Conservation (phyloP, 2,113 vertebrate genomes). For the Alexandromys fortis region DNA sequence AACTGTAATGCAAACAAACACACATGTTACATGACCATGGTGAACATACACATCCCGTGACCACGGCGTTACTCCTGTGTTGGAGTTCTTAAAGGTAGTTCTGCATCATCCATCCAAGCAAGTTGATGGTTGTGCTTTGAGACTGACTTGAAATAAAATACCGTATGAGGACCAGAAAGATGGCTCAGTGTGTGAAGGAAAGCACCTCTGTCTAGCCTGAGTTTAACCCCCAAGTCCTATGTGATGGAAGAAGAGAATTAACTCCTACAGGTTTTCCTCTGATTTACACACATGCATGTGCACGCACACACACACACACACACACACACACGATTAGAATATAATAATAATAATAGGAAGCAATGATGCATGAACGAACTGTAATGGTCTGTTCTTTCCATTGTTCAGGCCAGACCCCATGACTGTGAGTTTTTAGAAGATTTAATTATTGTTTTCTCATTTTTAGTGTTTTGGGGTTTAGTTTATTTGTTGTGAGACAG, state of each 20-base stretch:
- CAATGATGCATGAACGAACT: neutral
- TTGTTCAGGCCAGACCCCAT: neutral
- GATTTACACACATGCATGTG: neutral
- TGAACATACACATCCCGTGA: neutral
- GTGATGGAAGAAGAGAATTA: neutral
- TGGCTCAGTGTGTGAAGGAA: neutral
- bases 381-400: neutral
- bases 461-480: neutral
- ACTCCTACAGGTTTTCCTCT: neutral
- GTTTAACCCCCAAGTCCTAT: neutral
- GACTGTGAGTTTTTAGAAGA: neutral
- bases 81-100: constrained; percentile 12
- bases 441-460: neutral
- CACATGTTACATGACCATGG: neutral
- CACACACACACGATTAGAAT: neutral
- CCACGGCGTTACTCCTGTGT: neutral
- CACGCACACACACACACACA: too few species aligned
- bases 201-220: neutral
- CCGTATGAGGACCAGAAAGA: neutral
- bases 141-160: neutral
- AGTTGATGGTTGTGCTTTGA: neutral
- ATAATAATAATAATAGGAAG: neutral
- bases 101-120: neutral
- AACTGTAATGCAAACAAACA: neutral
- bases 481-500: neutral